A percentile compares a stretch with the other conserved stretches of the same genome.
Conservation (phyloP, 2,113 vertebrate species). For the Drymodes brunneopygia region DNA sequence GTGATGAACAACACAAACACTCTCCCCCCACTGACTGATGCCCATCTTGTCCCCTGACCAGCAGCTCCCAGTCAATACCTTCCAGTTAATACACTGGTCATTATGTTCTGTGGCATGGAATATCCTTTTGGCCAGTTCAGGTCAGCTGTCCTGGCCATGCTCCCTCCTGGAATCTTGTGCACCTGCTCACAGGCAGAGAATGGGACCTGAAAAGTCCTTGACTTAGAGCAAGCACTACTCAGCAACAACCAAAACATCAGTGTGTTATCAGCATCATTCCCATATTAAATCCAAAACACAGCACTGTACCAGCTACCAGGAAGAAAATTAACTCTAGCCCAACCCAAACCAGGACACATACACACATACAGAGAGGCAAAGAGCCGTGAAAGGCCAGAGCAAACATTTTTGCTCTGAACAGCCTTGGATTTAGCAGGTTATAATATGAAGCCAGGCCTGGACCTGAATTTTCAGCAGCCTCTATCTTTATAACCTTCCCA, state of each 20-base stretch:
- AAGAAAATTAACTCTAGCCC: background rate
- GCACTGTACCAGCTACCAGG: background rate
- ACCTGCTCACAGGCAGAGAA: background rate
- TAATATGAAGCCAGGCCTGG: background rate
- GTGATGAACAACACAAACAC: background rate
- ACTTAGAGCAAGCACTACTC: background rate
- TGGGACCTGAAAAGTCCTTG: background rate
- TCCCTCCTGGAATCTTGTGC: background rate
- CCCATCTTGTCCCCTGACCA: background rate
- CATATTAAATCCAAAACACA: background rate
- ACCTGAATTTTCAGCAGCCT: background rate
- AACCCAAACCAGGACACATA: background rate
- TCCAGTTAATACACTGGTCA: background rate
- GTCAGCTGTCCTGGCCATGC: background rate
- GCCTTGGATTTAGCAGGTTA: background rate
- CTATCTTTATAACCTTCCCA: conserved; percentile 5
- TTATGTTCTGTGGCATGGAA: background rate
- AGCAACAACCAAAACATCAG: background rate
- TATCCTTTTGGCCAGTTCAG: background rate
- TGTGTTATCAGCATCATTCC: background rate
- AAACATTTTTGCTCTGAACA: background rate
- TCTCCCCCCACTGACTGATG: background rate
- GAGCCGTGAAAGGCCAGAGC: background rate
- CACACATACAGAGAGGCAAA: background rate
- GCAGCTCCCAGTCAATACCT: background rate